Evolutionary conservation across 1,140 invertebrate genomes (phyloP), one percentile per base, ranked within the genome.

Genomic region (Procambarus virginalis): DNA sequence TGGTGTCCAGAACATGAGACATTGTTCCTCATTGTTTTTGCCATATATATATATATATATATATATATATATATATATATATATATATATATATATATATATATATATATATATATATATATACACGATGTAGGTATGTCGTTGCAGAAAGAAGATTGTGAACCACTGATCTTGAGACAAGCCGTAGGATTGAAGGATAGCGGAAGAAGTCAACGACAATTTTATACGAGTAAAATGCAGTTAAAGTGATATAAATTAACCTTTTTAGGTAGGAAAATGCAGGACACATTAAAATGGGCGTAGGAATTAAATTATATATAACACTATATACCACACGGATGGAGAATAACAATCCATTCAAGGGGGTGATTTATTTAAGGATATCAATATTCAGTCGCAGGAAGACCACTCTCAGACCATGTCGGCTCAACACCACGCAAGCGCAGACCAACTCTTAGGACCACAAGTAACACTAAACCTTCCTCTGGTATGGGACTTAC

Each of bases 281-380:
- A 34, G 68, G n/a, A 34, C 4, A 73, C 10, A 68, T 20, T 10
- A 34, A 22, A 10, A 73, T 14, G 68, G 68, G 22, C 68, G n/a
- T 34, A 73, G n/a, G 14, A 3, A 34, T 73, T 73, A 73, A 34
- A 34, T 34, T 34, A 73, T 34, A 34, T 22, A 73, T 34, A 14
- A 73, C 68, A 73, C 22, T 34, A 73, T 73, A 73, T 73, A 73
- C 68, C n/a, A 73, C 68, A 73, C 68, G 68, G 20, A 20, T 73
- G 68, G 68, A 22, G n/a, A 73, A 34, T 34, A 73, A 73, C n/a
- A 12, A 12, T 73, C n/a, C 68, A 34, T 73, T 34, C 68, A 73
- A 73, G 22, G 68, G 68, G 10, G 6, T 73, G 68, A 34, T 34
- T 34, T 34, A 34, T 73, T 73, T n/a, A 73, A 73, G 68, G 20